Conservation (phyloP, 2,888 invertebrate genomes). For the Cyclophora punctaria region DNA sequence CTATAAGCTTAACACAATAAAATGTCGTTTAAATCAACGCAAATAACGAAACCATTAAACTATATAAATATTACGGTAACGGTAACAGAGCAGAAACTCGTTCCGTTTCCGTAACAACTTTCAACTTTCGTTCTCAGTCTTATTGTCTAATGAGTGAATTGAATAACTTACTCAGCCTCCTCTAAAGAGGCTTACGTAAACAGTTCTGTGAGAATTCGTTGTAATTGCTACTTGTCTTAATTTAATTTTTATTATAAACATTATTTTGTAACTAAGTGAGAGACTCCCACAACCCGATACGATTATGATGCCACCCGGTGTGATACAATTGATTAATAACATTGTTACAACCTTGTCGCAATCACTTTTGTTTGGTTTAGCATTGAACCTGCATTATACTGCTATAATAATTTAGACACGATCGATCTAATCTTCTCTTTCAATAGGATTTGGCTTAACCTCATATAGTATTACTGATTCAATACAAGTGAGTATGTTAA, state of each 20-base stretch:
- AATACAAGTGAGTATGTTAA: neutral
- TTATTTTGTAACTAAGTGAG: conserved; percentile 50
- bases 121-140: conserved; percentile 68
- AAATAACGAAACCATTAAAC: conserved; percentile 10
- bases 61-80: conserved; percentile 24
- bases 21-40: too few species aligned
- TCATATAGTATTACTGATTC: too few species aligned
- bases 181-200: conserved; percentile 60
- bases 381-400: conserved; percentile 4
- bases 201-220: conserved; percentile 53
- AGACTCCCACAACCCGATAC: conserved; percentile 36
- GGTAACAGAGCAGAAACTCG: conserved; percentile 35
- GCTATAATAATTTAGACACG: too few species aligned
- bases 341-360: neutral
- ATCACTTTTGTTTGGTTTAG: neutral
- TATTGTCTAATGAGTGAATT: conserved; percentile 67
- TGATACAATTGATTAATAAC: neutral
- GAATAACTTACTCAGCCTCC: conserved; percentile 66
- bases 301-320: conserved; percentile 4
- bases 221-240: conserved; percentile 54
- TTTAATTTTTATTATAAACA: conserved; percentile 52
- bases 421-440: neutral
- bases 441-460: too few species aligned
- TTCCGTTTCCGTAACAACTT: conserved; percentile 62
- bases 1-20: too few species aligned